A percentile compares a stretch with the other conserved stretches of the same genome.
Conservation (phyloP, 1,140 invertebrate genomes). For the Brachionus rubens region DNA sequence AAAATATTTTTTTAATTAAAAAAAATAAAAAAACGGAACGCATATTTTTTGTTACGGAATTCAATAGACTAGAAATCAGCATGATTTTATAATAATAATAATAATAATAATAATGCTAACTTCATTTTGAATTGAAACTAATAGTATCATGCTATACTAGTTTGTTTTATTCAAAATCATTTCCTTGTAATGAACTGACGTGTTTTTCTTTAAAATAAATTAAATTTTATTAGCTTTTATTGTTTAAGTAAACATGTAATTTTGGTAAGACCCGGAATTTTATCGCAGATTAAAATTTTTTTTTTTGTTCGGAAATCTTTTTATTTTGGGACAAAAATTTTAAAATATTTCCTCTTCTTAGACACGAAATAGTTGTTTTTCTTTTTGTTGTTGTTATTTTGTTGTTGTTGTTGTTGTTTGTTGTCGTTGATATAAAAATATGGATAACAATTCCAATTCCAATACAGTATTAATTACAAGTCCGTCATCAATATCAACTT, state of each 20-base stretch:
- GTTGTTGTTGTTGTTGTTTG: neutral
- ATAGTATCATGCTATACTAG: no score
- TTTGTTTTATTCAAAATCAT: no score
- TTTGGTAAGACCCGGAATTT: neutral
- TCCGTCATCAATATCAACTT: slow-evolving; percentile 13
- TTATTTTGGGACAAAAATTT: slow-evolving; percentile 12
- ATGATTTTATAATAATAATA: slow-evolving; percentile 10
- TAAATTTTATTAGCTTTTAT: slow-evolving; percentile 16
- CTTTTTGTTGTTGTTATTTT: slow-evolving; percentile 16
- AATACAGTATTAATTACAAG: slow-evolving; percentile 25
- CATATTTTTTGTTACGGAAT: no score
- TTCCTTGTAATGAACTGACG: slow-evolving; percentile 12
- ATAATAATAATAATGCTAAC: no score
- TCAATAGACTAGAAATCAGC: no score
- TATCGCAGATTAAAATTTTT: no score
- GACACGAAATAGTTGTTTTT: neutral
- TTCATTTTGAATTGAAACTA: no score
- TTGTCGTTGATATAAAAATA: neutral
- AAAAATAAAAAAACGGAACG: no score
- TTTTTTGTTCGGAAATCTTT: no score
- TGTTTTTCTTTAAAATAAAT: slow-evolving; percentile 9
- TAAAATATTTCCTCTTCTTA: slow-evolving; percentile 24
- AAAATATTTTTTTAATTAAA: no score
- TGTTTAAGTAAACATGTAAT: slow-evolving; percentile 32
- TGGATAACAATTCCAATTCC: slow-evolving; percentile 10